Evolutionary conservation across 2,113 vertebrate species (phyloP).

Genomic region (Perognathus longimembris): DNA sequence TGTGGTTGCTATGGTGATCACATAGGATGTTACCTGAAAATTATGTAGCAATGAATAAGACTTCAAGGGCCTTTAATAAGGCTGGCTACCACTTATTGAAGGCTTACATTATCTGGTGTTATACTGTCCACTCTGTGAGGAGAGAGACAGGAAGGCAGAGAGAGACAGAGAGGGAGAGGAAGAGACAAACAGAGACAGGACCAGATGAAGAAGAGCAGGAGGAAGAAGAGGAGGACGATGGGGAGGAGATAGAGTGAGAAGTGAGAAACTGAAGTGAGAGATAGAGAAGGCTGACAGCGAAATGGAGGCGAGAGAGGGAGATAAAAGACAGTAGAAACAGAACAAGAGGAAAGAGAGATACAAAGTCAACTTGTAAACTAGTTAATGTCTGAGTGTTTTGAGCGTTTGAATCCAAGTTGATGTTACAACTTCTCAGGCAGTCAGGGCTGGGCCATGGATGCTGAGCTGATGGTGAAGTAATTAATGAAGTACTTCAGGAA

Average conservation of each 20-base stretch:
- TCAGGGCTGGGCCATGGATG: constrained; percentile 4
- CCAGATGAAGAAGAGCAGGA: too few species aligned
- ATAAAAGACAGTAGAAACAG: too few species aligned
- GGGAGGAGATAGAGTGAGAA: too few species aligned
- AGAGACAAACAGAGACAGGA: too few species aligned
- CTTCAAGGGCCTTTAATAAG: background rate
- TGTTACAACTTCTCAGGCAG: background rate
- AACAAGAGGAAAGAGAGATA: background rate
- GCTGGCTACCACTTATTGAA: background rate
- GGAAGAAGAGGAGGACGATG: too few species aligned
- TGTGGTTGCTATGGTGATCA: background rate
- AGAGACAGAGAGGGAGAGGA: too few species aligned
- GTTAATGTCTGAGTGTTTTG: background rate
- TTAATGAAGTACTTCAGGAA: constrained; percentile 26
- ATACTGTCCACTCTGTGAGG: background rate
- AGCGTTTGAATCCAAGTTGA: constrained; percentile 28
- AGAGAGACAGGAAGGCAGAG: too few species aligned
- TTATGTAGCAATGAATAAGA: background rate
- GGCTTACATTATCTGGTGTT: background rate
- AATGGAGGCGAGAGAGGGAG: too few species aligned
- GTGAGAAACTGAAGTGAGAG: too few species aligned
- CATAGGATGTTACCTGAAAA: constrained; percentile 1
- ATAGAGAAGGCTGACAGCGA: too few species aligned
- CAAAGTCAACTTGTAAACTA: background rate
- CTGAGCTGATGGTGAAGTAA: background rate